Conservation (phyloP, 2,113 vertebrate species). For the Mesitornis unicolor region DNA sequence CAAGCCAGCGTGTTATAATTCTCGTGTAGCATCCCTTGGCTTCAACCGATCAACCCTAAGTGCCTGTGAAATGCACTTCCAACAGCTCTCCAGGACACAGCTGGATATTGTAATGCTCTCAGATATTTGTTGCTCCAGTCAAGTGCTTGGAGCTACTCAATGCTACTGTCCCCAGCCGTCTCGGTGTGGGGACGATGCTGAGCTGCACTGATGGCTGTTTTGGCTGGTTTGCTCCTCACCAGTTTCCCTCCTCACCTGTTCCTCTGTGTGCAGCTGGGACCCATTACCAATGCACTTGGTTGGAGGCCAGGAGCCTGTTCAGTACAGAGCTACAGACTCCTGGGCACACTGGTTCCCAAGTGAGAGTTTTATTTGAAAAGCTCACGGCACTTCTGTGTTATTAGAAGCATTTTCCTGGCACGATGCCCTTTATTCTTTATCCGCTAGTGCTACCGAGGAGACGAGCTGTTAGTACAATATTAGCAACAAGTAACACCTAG, state of each 20-base stretch:
- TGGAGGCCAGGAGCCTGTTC: background rate
- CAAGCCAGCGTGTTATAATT: background rate
- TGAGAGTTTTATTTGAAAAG: background rate
- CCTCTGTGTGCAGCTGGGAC: background rate
- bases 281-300: background rate
- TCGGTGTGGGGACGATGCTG: background rate
- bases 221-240: background rate
- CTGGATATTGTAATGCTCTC: background rate
- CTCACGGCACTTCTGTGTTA: background rate
- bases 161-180: background rate
- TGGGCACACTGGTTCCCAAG: background rate
- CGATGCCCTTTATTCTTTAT: background rate
- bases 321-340: background rate
- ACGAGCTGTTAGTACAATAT: background rate
- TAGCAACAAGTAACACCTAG: background rate
- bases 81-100: background rate
- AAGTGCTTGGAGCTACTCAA: background rate
- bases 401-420: constrained; percentile 3
- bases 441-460: background rate
- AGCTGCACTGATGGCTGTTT: background rate
- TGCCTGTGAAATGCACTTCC: background rate
- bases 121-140: background rate
- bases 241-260: background rate
- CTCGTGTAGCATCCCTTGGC: background rate
- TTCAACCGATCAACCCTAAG: background rate